These are phyloP conservation scores for Danionella cerebrum DNA, from an alignment of 2,113 vertebrate genomes.

Conservation along the genomic window DNA sequence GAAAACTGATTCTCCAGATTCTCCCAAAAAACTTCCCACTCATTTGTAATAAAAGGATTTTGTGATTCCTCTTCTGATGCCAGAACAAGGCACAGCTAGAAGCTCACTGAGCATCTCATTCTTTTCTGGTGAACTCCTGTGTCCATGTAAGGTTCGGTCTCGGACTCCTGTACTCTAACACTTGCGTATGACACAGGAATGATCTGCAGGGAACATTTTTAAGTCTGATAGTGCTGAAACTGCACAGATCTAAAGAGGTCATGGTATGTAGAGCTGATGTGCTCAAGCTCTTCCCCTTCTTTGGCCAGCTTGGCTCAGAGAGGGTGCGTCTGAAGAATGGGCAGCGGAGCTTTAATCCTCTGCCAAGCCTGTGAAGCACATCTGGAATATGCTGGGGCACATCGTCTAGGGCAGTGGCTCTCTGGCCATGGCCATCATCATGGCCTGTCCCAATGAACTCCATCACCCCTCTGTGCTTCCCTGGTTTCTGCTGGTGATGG, in stretches of 20 bases:
- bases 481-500: slow-evolving; percentile 19
- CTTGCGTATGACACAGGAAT: neutral
- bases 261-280: slow-evolving; percentile 1
- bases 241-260: neutral
- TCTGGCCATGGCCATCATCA: neutral
- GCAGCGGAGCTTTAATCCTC: slow-evolving; percentile 1
- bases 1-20: too few relatives aligned
- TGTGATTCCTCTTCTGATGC: neutral
- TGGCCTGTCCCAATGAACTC: slow-evolving; percentile 38
- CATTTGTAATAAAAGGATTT: too few relatives aligned
- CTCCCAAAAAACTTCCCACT: too few relatives aligned
- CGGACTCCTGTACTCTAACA: neutral
- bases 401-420: neutral
- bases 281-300: neutral
- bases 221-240: neutral
- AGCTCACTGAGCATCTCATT: neutral
- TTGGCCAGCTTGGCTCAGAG: neutral
- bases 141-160: slow-evolving; percentile 5
- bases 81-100: neutral
- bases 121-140: slow-evolving; percentile 3
- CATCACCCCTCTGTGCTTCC: slow-evolving; percentile 14
- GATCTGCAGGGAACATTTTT: neutral
- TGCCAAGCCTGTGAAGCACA: slow-evolving; percentile 11
- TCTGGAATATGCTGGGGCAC: slow-evolving; percentile 23
- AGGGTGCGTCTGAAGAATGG: neutral